Evolutionary conservation across 2,797 vertebrate genomes (phyloP), one percentile per base, ranked within the genome.

Genomic region (Philypnodon macrostomus): DNA sequence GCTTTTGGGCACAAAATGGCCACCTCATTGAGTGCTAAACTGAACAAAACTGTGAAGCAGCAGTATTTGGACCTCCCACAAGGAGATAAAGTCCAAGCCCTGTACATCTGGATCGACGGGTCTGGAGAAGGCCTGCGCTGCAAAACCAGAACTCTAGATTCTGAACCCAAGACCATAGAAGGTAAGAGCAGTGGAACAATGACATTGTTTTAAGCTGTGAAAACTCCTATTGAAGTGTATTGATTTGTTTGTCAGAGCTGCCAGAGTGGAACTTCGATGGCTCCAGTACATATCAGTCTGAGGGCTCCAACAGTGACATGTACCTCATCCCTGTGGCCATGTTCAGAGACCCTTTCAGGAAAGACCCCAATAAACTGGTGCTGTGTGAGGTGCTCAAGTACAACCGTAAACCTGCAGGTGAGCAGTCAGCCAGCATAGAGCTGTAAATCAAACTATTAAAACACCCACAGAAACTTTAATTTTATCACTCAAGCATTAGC

Each of bases 231-330:
- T 40, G 1, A 40, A 24, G 14, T 8, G 7, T 0, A 35, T 35
- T 65, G 30, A 61, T 47, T 16, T 18, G 1, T 4, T 47, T 18
- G 9, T 29, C 60, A 98, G 96, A 98, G 52, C 82, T 97, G 36
- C 95, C 95, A 0, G 95, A 97, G 83, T 98, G 96, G 96, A 97
- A 97, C 80, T 98, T 95, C 0, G 96, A 98, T 31, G 96, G 96
- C 49, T 98, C 94, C 46, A 97, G 95, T 61, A 97, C 95, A 1
- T 88, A 88, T 67, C 95, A 98, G 75, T 81, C 95, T 0, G 95
- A 98, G 67, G 96, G 95, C 19, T 98, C 96, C 62, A 98, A 98
- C 86, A 97, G 95, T 1, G 94, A 98, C 84, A 97, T 98, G 96
- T 98, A 91, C 81, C 88, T 98, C 33, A 76, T 92, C 21, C 96